Base-by-base conservation (phyloP, 2,888 invertebrate species). In the Oxyteleia sp. region DNA sequence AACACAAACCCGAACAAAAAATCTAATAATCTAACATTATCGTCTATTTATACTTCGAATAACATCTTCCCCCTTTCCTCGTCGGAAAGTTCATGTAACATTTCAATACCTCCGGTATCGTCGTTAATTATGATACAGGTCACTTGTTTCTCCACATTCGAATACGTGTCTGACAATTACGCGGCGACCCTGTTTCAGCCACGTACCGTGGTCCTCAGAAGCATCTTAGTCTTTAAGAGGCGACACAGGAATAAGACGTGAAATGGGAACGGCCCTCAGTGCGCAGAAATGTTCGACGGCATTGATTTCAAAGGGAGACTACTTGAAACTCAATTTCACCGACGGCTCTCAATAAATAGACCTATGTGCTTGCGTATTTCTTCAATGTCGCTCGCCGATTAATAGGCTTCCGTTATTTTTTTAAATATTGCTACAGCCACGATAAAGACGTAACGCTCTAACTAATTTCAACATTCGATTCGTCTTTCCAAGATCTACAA, bases 71-170 rank as follows among this genome's bases (percentile, higher is more conserved):
- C n/a, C n/a, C n/a, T n/a, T n/a, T n/a, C n/a, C n/a, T n/a, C n/a
- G n/a, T 26, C 13, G 47, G 0, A 51, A 72, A 74, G 43, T 64
- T 43, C 15, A 45, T 35, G 74, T 74, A 53, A 55, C 11, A 43
- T 47, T 64, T 64, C 64, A 47, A 66, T 66, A 43, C 7, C 8
- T 4, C 26, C 1, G 13, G 10, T 16, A 55, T 13, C n/a, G 47
- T 47, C 18, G 66, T 57, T 66, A 49, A 75, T 75, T 66, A 59
- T 23, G 41, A 66, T 75, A 57, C 57, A 66, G 66, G 74, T 64
- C 64, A 75, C 38, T 49, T 29, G 66, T 55, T 75, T 75, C 38
- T 55, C 55, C 10, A 64, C 64, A 57, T 64, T 47, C 47, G 38
- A 64, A 75, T 75, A 38, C 38, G 29, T 47, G 47, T 63, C 32